Evolutionary conservation across 2,797 vertebrate genomes (phyloP), one percentile per base, ranked within the genome.

Genomic region (Lepilemur septentrionalis): DNA sequence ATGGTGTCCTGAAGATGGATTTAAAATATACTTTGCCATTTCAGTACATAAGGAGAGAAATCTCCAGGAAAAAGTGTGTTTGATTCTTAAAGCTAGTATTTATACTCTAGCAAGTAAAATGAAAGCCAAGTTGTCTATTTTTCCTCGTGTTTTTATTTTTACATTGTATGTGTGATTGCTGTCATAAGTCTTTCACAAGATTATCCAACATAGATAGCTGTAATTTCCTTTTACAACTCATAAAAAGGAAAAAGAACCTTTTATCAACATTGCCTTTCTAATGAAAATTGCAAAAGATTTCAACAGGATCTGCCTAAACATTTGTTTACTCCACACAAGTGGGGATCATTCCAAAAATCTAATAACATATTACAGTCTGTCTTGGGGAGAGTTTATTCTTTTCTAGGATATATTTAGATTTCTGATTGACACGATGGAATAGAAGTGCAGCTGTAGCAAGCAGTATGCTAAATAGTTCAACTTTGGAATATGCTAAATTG

Each of bases 361-460:
- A 88, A 70, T 85, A 94, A 93, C 38, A 79, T 10, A 38, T 92
- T 95, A 90, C 65, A 93, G 6, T 87, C 67, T 95, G 75, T 92
- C 93, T 96, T 95, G 59, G 80, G 55, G 43, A 87, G 87, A 91
- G 86, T 91, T 97, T 81, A 96, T 94, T 96, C 89, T 97, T 96
- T 97, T 96, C 83, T 97, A 92, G 84, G 86, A 86, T 96, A 95
- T 97, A 96, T 95, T 97, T 97, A 97, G 96, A 96, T 93, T 95
- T 97, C 75, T 96, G 84, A 95, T 94, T 97, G 96, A 96, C 89
- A 80, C 82, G 61, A 84, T 96, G 43, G 76, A 94, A 79, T 93
- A 92, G 96, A 96, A 96, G 46, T 97, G 46, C 89, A 97, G 94
- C 93, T 97, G 84, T 97, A 96, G 80, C 55, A 73, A 97, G 67